Percentiles rank a stretch among this genome's conserved stretches.
These are phyloP conservation scores for Semaprochilodus insignis DNA, from an alignment of 2,797 vertebrate genomes.

Conservation along the genomic window DNA sequence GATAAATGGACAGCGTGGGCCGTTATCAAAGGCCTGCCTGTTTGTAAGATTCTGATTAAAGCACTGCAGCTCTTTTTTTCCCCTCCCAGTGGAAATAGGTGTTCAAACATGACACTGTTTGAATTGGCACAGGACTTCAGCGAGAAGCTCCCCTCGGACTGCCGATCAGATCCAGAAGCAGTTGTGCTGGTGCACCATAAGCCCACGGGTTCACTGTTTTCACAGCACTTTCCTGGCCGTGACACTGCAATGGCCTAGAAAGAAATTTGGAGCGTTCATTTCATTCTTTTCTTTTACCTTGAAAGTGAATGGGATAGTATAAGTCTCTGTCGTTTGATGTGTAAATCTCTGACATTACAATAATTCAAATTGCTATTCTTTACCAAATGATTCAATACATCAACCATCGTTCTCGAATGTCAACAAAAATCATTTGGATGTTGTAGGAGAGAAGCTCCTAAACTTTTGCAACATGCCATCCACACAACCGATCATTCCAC, in stretches of 20 bases:
- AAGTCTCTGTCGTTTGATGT: too few relatives aligned
- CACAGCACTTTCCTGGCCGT: constrained; percentile 65
- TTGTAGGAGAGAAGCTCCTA: too few relatives aligned
- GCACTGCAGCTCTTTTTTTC: constrained; percentile 48
- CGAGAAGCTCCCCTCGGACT: constrained; percentile 63
- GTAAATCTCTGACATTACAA: not conserved
- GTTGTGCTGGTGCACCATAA: constrained; percentile 64
- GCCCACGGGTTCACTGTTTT: constrained; percentile 68
- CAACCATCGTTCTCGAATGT: not conserved
- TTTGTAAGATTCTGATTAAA: constrained; percentile 79
- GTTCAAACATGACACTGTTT: constrained; percentile 83
- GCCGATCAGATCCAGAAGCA: constrained; percentile 41
- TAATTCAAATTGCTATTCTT: not conserved
- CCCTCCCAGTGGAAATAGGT: constrained; percentile 80
- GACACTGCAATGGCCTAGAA: constrained; percentile 62
- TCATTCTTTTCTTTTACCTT: not conserved
- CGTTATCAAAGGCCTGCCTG: constrained; percentile 78
- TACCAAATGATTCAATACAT: not conserved
- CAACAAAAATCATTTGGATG: too few relatives aligned
- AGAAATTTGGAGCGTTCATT: constrained; percentile 62
- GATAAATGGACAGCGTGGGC: constrained; percentile 72
- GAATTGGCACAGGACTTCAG: constrained; percentile 72
- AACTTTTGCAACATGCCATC: too few relatives aligned
- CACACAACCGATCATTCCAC: too few relatives aligned
- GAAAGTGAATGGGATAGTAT: not conserved